Base-by-base conservation (phyloP, 2,888 invertebrate genomes). In the Cenopis cana region DNA sequence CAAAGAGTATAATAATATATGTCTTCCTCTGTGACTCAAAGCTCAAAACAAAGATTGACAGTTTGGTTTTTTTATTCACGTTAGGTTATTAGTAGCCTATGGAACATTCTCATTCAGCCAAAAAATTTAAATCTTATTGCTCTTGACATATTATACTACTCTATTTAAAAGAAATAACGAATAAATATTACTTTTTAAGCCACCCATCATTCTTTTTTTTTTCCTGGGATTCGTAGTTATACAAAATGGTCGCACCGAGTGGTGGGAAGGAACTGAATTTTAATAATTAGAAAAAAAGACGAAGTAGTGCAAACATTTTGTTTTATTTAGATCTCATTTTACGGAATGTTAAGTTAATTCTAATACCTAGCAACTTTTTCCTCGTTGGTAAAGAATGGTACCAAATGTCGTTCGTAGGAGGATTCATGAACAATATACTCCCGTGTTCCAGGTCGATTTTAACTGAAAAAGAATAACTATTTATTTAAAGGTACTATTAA, bases 341-440 rank as follows among this genome's bases (percentile, higher is more conserved):
- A 75, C 96, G 88, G 79, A 96, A 96, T 6, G 96, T 96, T 74
- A 96, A 90, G 86, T 96, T 96, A 57, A 96, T 94, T 83, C 96
- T 89, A 38, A 94, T 89, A 50, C 94, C 94, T 24, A 81, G 72
- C 17, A 94, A 85, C 72, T 86, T 93, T 81, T 95, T 95, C 41
- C 95, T 88, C 6, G 86, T 86, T 0, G 96, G 96, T 73, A 96
- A 84, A 6, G 95, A 95, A 84, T 96, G 96, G 82, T 96, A 96
- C 96, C 96, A 96, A 76, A 91, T 85, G 66, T 93, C 89, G 79
- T 96, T 96, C 1, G 96, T 96, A 0, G 96, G 96, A 14, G 95
- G 94, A 81, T 96, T 95, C 96, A 96, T 96, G 69, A 96, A 78
- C 61, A 96, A 85, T 49, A 96, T 81, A 81, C 95, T 95, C 5